phyloP scores from a whole-genome alignment of 2,888 invertebrate species.

The Noctua janthina region DNA sequence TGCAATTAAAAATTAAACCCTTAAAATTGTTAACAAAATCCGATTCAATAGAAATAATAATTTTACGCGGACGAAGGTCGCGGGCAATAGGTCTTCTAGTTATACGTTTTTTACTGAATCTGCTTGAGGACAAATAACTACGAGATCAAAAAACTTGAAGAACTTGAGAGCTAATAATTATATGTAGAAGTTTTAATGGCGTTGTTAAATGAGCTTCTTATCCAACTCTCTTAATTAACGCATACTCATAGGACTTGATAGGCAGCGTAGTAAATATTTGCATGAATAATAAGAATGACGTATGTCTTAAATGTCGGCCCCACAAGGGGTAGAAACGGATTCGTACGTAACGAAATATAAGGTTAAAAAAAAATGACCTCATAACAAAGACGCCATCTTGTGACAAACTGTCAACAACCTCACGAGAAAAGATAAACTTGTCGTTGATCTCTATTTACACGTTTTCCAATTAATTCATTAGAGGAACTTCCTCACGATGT shows the following conservation, averaged over 20 bases:
- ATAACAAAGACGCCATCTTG: background rate
- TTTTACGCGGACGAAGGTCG: too few relatives aligned
- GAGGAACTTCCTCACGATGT: conserved; percentile 9
- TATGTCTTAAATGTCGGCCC: conserved; percentile 1
- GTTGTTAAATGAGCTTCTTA: background rate
- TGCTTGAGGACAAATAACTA: background rate
- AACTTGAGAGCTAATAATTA: background rate
- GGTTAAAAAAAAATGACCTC: background rate
- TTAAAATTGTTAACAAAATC: too few relatives aligned
- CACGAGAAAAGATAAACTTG: background rate
- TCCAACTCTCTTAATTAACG: background rate
- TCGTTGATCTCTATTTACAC: conserved; percentile 9
- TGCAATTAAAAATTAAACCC: too few relatives aligned
- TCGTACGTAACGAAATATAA: background rate
- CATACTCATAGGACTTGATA: background rate
- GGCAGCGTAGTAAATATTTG: background rate
- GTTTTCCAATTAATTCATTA: conserved; percentile 28
- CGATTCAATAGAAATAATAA: too few relatives aligned
- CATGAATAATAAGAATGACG: background rate
- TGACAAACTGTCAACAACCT: background rate
- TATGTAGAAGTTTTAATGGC: background rate
- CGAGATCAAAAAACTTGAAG: background rate
- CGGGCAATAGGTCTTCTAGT: too few relatives aligned
- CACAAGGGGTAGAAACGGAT: background rate
- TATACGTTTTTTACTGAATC: background rate